These are phyloP conservation scores for Cephus nigrinus DNA, from an alignment of 2,888 invertebrate species.

Conservation along the genomic window DNA sequence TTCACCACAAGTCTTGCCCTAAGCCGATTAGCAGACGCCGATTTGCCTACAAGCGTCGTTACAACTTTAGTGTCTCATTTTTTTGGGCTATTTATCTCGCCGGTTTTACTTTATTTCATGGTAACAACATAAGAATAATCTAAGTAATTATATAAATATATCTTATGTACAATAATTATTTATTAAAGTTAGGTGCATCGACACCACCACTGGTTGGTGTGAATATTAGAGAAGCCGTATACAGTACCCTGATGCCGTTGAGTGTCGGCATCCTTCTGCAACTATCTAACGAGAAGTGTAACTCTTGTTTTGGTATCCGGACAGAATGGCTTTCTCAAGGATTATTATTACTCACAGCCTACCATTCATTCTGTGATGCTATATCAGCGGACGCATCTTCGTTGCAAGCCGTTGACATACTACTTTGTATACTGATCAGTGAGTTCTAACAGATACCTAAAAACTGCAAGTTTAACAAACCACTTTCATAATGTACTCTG, in stretches of 20 bases:
- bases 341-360: conserved; percentile 54
- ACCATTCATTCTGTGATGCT: conserved; percentile 62
- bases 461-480: background rate
- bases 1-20: conserved; percentile 58
- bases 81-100: conserved; percentile 57
- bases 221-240: conserved; percentile 56
- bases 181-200: conserved; percentile 53
- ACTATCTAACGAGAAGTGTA: conserved; percentile 23
- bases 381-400: conserved; percentile 57
- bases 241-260: conserved; percentile 57
- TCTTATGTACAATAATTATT: background rate
- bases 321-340: conserved; percentile 54
- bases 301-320: conserved; percentile 31
- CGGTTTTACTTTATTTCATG: conserved; percentile 59
- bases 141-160: background rate
- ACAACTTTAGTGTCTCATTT: conserved; percentile 57
- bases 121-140: conserved; percentile 35
- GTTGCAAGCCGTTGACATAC: conserved; percentile 56
- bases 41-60: conserved; percentile 59
- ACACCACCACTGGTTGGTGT: conserved; percentile 58
- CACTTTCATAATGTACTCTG: background rate
- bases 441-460: conserved; percentile 11
- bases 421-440: conserved; percentile 60
- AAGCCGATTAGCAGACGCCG: conserved; percentile 55
- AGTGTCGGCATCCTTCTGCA: conserved; percentile 52